Evolutionary conservation across 2,113 vertebrate genomes (phyloP).

Genomic region (Xiphophorus couchianus): DNA sequence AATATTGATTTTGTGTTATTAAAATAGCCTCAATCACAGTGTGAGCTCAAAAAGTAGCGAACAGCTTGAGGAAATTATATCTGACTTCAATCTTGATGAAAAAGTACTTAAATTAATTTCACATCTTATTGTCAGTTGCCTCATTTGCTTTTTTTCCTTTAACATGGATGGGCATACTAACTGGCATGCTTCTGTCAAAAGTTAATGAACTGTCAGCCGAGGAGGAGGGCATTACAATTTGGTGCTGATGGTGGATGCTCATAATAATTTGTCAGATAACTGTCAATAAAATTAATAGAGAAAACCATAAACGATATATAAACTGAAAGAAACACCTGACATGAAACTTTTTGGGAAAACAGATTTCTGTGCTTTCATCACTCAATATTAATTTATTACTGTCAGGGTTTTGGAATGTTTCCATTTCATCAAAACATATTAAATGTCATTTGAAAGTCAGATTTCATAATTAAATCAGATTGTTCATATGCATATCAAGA

Average conservation of each 20-base stretch:
- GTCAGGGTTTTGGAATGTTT: constrained; percentile 46
- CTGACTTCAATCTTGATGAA: not conserved
- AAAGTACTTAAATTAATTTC: not conserved
- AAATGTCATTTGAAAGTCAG: constrained; percentile 57
- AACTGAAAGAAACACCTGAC: not conserved
- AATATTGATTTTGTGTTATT: not conserved
- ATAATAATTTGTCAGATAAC: constrained; percentile 62
- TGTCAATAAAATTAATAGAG: constrained; percentile 44
- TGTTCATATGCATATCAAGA: constrained; percentile 43
- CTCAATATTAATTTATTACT: constrained; percentile 64
- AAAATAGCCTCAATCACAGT: not conserved
- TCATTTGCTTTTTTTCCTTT: not conserved
- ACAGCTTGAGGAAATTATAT: not conserved
- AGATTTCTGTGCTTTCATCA: constrained; percentile 47
- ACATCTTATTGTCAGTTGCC: not conserved
- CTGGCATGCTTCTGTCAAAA: constrained; percentile 5
- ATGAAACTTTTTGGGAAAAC: constrained; percentile 45
- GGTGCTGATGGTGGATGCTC: constrained; percentile 26
- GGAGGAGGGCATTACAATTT: constrained; percentile 21
- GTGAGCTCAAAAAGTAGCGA: not conserved
- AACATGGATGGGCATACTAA: not conserved
- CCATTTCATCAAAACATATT: constrained; percentile 55
- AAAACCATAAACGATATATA: constrained; percentile 2
- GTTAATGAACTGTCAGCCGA: not conserved
- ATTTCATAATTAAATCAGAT: constrained; percentile 63